Evolutionary conservation across 2,113 vertebrate genomes (phyloP), one percentile per base, ranked within the genome.

Genomic region (Notothenia rossii): DNA sequence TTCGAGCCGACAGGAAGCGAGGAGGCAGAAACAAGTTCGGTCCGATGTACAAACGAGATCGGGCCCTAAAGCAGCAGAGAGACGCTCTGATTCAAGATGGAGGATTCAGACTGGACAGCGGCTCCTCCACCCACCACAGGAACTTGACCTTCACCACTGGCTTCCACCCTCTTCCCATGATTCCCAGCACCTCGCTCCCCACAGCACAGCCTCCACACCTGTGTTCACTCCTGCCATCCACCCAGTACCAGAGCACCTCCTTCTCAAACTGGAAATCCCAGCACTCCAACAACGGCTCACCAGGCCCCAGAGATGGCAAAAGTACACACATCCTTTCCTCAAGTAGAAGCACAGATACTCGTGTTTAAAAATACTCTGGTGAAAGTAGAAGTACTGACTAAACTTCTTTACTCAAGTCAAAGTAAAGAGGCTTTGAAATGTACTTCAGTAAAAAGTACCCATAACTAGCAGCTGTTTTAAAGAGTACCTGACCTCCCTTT

Each of bases 21-120:
- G 98, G 98, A 0, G 98, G 98, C 68, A 95, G 98, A 72, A 99
- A 98, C 92, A 98, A 97, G 88, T 98, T 99, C 82, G 97, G 97
- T 1, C 97, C 97, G 58, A 97, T 98, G 96, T 98, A 99, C 95
- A 98, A 98, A 88, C 93, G 94, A 0, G 97, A 98, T 87, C 96
- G 98, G 20, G 97, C 97, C 66, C 92, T 98, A 79, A 98, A 98
- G 88, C 97, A 98, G 93, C 97, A 98, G 94, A 97, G 96, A 91
- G 97, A 96, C 83, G 96, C 97, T 54, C 90, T 97, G 88, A 97
- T 97, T 64, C 95, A 96, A 7, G 96, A 96, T 0, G 9, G 17
- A 3, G 59, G 64, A 54, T 66, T 72, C 51, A 72, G 67, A 40
- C 7, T 7, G 1, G 71, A 70, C 3, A 51, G 36, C 46, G 25